Conservation (phyloP, 1,140 invertebrate genomes). For the Orius laevigatus region DNA sequence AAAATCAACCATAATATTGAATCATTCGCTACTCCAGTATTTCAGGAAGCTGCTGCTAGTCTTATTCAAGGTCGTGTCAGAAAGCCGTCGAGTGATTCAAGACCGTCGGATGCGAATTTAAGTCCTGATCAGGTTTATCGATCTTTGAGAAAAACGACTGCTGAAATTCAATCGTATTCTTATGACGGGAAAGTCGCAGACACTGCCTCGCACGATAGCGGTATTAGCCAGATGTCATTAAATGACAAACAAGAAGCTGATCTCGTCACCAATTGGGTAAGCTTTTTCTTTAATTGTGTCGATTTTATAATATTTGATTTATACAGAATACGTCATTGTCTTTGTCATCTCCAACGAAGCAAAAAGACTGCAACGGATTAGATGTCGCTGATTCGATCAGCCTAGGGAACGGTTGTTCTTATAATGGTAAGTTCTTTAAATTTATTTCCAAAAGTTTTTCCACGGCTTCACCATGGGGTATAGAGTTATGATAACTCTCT, state of each 20-base stretch:
- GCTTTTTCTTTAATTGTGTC: background rate
- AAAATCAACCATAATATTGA: slow-evolving; percentile 3
- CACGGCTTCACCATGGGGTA: no score
- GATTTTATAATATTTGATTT: background rate
- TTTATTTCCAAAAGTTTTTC: no score
- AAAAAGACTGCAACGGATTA: slow-evolving; percentile 16
- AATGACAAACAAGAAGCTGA: slow-evolving; percentile 10
- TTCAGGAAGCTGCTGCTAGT: slow-evolving; percentile 57
- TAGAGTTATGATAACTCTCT: background rate
- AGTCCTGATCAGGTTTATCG: slow-evolving; percentile 28
- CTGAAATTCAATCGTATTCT: slow-evolving; percentile 82
- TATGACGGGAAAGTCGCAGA: slow-evolving; percentile 39
- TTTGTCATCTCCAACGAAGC: slow-evolving; percentile 11
- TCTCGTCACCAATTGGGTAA: slow-evolving; percentile 9
- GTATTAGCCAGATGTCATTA: slow-evolving; percentile 68
- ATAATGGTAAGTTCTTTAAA: background rate
- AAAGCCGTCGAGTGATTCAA: slow-evolving; percentile 19
- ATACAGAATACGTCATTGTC: slow-evolving; percentile 11
- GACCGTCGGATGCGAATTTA: slow-evolving; percentile 13
- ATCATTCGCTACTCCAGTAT: slow-evolving; percentile 2
- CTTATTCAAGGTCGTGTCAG: slow-evolving; percentile 71
- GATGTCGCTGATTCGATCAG: slow-evolving; percentile 8
- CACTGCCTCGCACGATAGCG: slow-evolving; percentile 73
- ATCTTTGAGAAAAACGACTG: slow-evolving; percentile 74
- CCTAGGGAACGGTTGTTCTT: background rate